Evolutionary conservation across 1,140 invertebrate species (phyloP).

Genomic region (Drosophila equinoxialis): DNA sequence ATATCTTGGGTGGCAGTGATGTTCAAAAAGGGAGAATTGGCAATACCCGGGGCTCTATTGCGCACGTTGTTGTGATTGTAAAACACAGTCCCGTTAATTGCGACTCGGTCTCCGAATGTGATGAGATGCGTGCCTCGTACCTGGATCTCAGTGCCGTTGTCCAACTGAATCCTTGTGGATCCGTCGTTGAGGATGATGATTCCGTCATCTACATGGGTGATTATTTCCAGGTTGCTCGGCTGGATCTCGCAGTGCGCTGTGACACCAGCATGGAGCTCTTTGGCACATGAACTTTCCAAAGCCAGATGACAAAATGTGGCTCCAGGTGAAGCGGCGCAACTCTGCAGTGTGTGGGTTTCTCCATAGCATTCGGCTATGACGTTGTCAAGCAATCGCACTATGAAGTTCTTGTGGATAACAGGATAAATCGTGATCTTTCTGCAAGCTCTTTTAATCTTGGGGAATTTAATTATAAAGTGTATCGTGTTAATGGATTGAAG

Average conservation of each 20-base stretch:
- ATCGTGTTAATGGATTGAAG: constrained; percentile 18
- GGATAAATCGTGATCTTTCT: constrained; percentile 29
- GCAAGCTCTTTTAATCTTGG: constrained; percentile 15
- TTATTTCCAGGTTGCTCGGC: constrained; percentile 13
- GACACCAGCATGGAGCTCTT: constrained; percentile 25
- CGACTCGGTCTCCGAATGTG: constrained; percentile 15
- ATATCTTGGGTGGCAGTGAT: constrained; percentile 11
- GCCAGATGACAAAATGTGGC: constrained; percentile 22
- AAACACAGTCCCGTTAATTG: constrained; percentile 27
- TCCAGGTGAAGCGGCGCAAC: constrained; percentile 9
- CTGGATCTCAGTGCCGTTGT: constrained; percentile 3
- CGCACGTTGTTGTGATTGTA: constrained; percentile 3
- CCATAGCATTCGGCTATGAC: constrained; percentile 19
- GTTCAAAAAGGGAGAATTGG: constrained; percentile 15
- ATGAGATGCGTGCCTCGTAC: constrained; percentile 30
- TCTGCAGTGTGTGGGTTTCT: neutral
- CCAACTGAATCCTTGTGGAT: constrained; percentile 21
- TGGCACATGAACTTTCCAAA: constrained; percentile 17
- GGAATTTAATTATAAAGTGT: constrained; percentile 26
- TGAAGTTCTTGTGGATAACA: neutral
- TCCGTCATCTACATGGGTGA: neutral
- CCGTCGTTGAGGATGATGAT: constrained; percentile 13
- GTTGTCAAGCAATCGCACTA: constrained; percentile 10
- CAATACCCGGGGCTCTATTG: constrained; percentile 14
- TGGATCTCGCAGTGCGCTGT: constrained; percentile 26